phyloP scores from a whole-genome alignment of 2,888 invertebrate genomes.

The Drosophila helvetica region DNA sequence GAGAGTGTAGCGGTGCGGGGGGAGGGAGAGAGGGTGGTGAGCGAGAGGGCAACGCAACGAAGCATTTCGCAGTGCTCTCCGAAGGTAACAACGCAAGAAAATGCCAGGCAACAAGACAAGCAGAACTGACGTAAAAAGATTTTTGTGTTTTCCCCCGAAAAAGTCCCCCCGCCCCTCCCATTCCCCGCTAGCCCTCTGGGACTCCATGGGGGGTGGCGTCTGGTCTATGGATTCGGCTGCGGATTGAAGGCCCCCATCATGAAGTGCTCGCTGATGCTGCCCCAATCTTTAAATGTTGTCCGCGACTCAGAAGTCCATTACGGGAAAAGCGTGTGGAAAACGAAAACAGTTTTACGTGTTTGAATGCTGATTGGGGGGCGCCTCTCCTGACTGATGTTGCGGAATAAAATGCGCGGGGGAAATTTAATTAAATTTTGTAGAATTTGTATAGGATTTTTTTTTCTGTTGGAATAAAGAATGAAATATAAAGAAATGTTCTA shows the following conservation, averaged over 20 bases:
- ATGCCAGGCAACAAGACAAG: constrained; percentile 82
- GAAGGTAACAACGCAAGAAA: constrained; percentile 81
- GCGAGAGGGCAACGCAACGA: constrained; percentile 54
- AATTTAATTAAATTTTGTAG: constrained; percentile 30
- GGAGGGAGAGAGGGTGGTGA: too few species aligned
- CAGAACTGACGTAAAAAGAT: constrained; percentile 80
- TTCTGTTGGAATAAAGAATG: too few species aligned
- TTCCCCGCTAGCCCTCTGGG: not conserved
- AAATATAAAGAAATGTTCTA: not conserved
- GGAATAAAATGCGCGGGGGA: not conserved
- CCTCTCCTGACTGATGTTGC: not conserved
- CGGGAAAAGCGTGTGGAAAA: not conserved
- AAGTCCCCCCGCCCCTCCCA: not conserved
- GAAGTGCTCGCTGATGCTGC: constrained; percentile 63
- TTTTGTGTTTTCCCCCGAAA: constrained; percentile 52
- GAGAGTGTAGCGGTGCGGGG: not conserved
- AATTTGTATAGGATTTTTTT: not conserved
- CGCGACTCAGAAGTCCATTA: constrained; percentile 51
- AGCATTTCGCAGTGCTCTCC: constrained; percentile 67
- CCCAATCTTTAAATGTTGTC: constrained; percentile 61
- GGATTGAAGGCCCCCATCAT: constrained; percentile 65
- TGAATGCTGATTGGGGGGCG: constrained; percentile 16
- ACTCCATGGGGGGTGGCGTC: constrained; percentile 39
- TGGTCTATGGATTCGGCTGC: constrained; percentile 13
- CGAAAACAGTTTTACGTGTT: constrained; percentile 22